Evolutionary conservation across 2,113 vertebrate species (phyloP), one percentile per base, ranked within the genome.

Genomic region (Carassius carassius): DNA sequence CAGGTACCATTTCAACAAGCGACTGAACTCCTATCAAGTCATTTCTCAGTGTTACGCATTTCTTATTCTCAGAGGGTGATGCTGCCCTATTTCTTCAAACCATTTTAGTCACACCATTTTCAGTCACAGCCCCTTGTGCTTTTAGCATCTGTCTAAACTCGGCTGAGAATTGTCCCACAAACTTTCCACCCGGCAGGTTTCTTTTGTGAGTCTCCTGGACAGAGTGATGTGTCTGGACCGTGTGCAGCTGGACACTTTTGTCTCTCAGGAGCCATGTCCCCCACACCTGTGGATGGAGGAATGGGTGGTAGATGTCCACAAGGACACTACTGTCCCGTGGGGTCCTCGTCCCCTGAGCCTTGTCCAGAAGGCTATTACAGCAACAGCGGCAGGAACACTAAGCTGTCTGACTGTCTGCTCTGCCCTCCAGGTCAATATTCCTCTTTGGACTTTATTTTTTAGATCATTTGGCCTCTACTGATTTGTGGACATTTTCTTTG

Each of bases 231-330:
- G 16, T 94, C 95, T 73, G 95, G 94, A 0, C 91, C 82, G 6
- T 98, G 96, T 82, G 76, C 49, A 17, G 91, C 92, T 5, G 96
- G 96, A 2, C 93, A 95, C 89, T 96, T 93, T 92, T 98, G 96
- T 89, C 75, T 84, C 1, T 86, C 90, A 21, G 94, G 94, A 4
- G 91, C 92, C 16, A 35, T 88, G 83, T 94, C 91, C 3, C 89
- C 95, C 17, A 84, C 83, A 21, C 95, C 96, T 41, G 88, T 87
- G 5, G 92, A 96, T 62, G 92, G 92, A 3, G 49, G 69, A n/a
- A 90, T 91, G 62, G 96, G 96, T 32, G 91, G 91, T 21, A 0
- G 0, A 0, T 98, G 97, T 88, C 96, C 95, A 0, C 83, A 73
- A 78, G 97, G 96, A 58, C 86, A 95, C 89, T 98, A 95, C 86